Evolutionary conservation across 2,113 vertebrate species (phyloP), one percentile per base, ranked within the genome.

Genomic region (Apteryx mantelli): DNA sequence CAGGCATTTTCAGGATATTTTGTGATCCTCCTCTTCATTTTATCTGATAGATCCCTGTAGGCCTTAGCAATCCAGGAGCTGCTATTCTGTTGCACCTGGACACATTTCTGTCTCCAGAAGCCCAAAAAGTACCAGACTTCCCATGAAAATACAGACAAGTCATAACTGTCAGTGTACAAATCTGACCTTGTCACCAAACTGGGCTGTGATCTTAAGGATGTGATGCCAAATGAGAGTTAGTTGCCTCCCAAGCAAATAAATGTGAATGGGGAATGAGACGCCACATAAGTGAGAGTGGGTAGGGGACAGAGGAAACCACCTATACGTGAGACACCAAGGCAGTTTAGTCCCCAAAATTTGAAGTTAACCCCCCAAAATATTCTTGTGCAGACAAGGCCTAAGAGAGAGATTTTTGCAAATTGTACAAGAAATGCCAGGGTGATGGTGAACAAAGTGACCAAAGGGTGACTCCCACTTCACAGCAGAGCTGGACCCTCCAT

Each of bases 241-340:
- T 28, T 56, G 21, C 8, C 32, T 65, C 44, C 28, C 8, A 46
- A 14, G 32, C 1, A 18, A 86, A 82, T 18, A 1, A 80, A 48
- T 48, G 53, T 52, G 53, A 64, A 56, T 15, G 20, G 12, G 5
- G 55, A 89, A 17, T 53, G 38, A 24, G 64, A 69, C 30, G 13
- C 11, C 30, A 46, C 8, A 21, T 34, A 48, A 30, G 19, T 68
- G 63, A 73, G 22, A 53, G 40, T 6, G 74, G 46, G 50, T 25
- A 55, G 13, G 11, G 3, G 20, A 42, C 11, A n/a, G 44, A 90
- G 18, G 14, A 18, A 70, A 70, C 11, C 24, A 42, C 13, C 9
- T 1, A 0, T 77, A 4, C 20, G 15, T 74, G 38, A 88, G 73
- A 88, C 0, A 2, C 12, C 4, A 60, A 24, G 26, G 46, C 38